Conservation (phyloP, 2,888 invertebrate genomes). For the Rhagonycha fulva region DNA sequence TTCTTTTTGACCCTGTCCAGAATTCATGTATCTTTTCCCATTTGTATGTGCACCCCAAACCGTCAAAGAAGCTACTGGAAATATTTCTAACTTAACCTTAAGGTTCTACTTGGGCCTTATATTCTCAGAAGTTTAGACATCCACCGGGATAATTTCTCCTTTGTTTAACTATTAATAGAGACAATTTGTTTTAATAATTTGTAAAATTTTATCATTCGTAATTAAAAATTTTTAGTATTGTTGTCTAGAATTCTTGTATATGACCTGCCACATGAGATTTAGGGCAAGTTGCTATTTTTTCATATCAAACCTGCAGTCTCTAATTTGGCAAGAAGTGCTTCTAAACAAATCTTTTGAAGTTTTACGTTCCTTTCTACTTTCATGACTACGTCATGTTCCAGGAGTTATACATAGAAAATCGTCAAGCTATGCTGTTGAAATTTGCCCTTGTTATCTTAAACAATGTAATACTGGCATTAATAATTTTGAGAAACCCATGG, state of each 20-base stretch:
- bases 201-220: not conserved
- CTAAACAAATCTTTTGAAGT: not conserved
- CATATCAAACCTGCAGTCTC: conserved; percentile 27
- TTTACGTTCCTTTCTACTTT: not conserved
- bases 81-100: conserved; percentile 34
- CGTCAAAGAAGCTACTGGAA: conserved; percentile 33
- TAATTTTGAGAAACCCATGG: conserved; percentile 25
- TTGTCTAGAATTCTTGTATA: conserved; percentile 29
- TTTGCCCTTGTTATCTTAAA: conserved; percentile 5
- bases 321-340: conserved; percentile 13
- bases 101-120: conserved; percentile 17
- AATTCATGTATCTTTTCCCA: conserved; percentile 27
- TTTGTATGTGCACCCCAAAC: conserved; percentile 36
- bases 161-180: not conserved
- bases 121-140: conserved; percentile 15
- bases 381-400: not conserved
- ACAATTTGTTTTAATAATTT: conserved; percentile 8
- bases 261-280: conserved; percentile 28
- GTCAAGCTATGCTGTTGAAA: conserved; percentile 2
- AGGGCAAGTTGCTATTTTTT: conserved; percentile 30
- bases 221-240: conserved; percentile 21
- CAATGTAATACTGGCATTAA: conserved; percentile 24
- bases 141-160: conserved; percentile 32
- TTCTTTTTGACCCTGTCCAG: conserved; percentile 31
- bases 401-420: conserved; percentile 16